Evolutionary conservation across 2,113 vertebrate genomes (phyloP).

Genomic region (Psettodes erumei): DNA sequence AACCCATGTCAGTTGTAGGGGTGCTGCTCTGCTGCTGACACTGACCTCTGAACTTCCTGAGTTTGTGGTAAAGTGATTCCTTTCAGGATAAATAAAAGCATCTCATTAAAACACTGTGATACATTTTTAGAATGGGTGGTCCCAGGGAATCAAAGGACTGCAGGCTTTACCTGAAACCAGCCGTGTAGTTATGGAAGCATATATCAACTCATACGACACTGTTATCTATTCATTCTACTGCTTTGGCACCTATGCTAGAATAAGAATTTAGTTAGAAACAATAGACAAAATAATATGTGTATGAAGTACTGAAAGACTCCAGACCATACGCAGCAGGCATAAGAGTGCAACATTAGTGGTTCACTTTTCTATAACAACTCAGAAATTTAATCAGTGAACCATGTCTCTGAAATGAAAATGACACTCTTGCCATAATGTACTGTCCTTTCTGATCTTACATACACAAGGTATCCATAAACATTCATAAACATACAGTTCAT

Average conservation of each 20-base stretch:
- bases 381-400: no score
- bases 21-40: slow-evolving; percentile 45
- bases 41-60: slow-evolving; percentile 65
- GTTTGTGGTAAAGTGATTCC: slow-evolving; percentile 27
- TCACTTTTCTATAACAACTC: no score
- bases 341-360: not conserved
- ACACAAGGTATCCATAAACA: no score
- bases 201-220: not conserved
- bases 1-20: slow-evolving; percentile 52
- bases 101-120: slow-evolving; percentile 56
- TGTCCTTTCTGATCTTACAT: not conserved
- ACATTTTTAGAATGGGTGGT: slow-evolving; percentile 42
- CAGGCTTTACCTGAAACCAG: not conserved
- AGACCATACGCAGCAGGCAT: not conserved
- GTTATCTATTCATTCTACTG: not conserved
- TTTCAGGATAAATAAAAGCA: no score
- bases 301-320: not conserved
- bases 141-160: slow-evolving; percentile 5
- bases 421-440: no score
- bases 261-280: not conserved
- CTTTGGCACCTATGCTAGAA: not conserved
- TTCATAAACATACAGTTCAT: no score
- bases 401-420: no score
- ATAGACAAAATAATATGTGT: not conserved
- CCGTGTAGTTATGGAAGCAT: not conserved